phyloP scores from a whole-genome alignment of 2,888 invertebrate genomes.

The Papilio protenor region DNA sequence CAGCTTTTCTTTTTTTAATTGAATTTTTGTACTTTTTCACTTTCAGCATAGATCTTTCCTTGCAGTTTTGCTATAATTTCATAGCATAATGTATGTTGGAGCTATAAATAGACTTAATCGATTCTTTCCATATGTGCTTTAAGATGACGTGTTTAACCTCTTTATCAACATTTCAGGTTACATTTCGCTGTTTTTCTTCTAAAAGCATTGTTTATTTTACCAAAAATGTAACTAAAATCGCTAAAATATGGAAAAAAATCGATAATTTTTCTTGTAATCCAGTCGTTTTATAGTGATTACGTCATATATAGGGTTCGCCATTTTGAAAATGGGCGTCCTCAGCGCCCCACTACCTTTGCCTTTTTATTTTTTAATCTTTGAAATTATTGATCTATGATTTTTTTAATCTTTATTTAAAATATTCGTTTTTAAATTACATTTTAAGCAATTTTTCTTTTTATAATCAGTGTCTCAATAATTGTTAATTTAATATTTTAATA shows the following conservation, averaged over 20 bases:
- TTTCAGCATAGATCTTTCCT: background rate
- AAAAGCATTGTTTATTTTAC: background rate
- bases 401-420: background rate
- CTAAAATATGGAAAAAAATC: conserved; percentile 5
- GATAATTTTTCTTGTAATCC: conserved; percentile 37
- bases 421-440: background rate
- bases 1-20: conserved; percentile 3
- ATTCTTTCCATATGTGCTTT: conserved; percentile 19
- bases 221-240: background rate
- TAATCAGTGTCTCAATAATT: background rate
- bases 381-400: conserved; percentile 36
- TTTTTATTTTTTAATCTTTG: conserved; percentile 37
- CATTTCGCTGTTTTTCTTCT: background rate
- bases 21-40: background rate
- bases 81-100: background rate
- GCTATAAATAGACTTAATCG: conserved; percentile 29
- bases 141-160: conserved; percentile 17
- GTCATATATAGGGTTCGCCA: conserved; percentile 63
- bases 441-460: background rate
- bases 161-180: background rate
- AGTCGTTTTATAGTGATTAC: conserved; percentile 52
- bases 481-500: background rate
- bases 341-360: conserved; percentile 51
- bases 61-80: background rate
- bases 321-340: conserved; percentile 73